Evolutionary conservation across 2,797 vertebrate genomes (phyloP), one percentile per base, ranked within the genome.

Genomic region (Pangasius larnaudii): DNA sequence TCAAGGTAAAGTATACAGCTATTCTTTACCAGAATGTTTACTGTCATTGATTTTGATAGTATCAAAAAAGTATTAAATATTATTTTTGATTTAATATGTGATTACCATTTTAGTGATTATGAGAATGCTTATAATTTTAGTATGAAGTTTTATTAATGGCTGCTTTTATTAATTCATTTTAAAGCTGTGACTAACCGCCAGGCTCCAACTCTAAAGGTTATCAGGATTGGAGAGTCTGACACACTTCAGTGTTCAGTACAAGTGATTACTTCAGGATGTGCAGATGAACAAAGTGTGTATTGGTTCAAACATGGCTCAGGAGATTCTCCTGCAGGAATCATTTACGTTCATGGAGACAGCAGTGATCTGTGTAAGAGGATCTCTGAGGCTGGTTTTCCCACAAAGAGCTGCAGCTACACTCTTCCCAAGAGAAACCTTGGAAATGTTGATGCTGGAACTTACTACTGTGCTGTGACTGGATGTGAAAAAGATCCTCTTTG

Each of bases 271-370:
- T n/a, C 27, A 46, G n/a, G 27, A 11, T n/a, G 24, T 83, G 24
- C 24, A 30, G 42, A 61, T 49, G 42, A 51, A 30, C 42, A 84
- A 24, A 67, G 39, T 83, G 81, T 83, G 59, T 83, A 46, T 33
- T 83, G 61, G 39, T 16, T 82, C 5, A 84, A 63, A 65, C 27
- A 65, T 46, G 27, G 19, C n/a, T 83, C 24, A 65, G 14, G 39
- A 83, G 27, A 63, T n/a, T 65, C 39, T 46, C 36, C n/a, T 30
- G 0, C 39, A 83, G 81, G 39, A 67, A 46, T 67, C 9, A 83
- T 67, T 83, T 83, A 83, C 24, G n/a, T 27, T 42, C 24, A 83
- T 63, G 59, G 14, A 83, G 39, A 83, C 61, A 83, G 24, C 81
- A 83, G 59, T 30, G 36, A 49, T 65, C 81, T 46, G 81, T 83